Evolutionary conservation across 2,113 vertebrate genomes (phyloP).

Genomic region (Cottus gobio): DNA sequence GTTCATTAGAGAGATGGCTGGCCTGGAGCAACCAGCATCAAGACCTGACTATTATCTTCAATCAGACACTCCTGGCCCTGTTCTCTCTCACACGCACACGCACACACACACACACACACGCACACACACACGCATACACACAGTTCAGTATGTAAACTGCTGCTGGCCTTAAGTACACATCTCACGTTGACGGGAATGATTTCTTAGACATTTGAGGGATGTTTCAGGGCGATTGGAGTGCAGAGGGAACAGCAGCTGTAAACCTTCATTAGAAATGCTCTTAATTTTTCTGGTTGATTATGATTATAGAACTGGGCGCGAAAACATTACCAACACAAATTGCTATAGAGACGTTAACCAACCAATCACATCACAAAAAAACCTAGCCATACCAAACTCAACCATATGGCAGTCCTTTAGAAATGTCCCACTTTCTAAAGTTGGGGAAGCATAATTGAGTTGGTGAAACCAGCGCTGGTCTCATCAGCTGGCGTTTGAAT

Average conservation of each 20-base stretch:
- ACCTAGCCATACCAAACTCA: no score
- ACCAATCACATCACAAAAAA: neutral
- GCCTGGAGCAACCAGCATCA: constrained; percentile 69
- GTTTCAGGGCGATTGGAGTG: constrained; percentile 16
- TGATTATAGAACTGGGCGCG: neutral
- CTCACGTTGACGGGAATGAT: constrained; percentile 18
- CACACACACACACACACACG: constrained; percentile 10
- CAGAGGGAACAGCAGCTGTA: constrained; percentile 17
- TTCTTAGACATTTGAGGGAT: constrained; percentile 36
- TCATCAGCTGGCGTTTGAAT: neutral
- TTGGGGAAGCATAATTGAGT: neutral
- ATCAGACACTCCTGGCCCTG: neutral
- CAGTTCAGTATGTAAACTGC: neutral
- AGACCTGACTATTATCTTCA: constrained; percentile 45
- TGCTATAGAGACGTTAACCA: neutral
- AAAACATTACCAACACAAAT: neutral
- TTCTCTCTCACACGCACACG: neutral
- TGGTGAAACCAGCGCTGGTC: neutral
- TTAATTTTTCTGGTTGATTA: neutral
- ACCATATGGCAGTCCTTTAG: neutral
- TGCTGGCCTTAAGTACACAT: constrained; percentile 6
- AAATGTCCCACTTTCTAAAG: neutral
- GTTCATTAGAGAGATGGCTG: constrained; percentile 79
- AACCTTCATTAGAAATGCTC: constrained; percentile 7
- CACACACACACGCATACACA: constrained; percentile 4